Conservation (phyloP, 1,140 invertebrate species). For the Tetramorium simillimum region DNA sequence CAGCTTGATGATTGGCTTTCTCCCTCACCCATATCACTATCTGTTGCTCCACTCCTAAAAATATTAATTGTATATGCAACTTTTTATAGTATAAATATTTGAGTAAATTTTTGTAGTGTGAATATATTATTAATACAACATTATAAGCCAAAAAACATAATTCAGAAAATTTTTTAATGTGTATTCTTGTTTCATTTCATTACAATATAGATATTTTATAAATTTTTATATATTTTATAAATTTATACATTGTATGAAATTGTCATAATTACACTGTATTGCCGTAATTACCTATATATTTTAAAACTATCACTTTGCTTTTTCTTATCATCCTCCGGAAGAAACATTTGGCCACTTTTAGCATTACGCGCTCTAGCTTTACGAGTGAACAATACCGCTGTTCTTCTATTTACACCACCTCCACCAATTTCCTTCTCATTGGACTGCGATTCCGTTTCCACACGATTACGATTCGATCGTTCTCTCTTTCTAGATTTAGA, state of each 20-base stretch:
- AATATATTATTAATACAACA: background rate
- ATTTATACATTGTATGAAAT: slow-evolving; percentile 1
- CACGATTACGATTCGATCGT: slow-evolving; percentile 77
- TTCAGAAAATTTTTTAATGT: background rate
- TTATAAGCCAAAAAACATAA: background rate
- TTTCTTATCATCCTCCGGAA: slow-evolving; percentile 78
- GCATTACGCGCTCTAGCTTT: slow-evolving; percentile 88
- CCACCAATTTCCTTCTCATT: slow-evolving; percentile 79
- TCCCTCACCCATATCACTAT: slow-evolving; percentile 83
- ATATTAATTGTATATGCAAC: background rate
- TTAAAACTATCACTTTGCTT: slow-evolving; percentile 87
- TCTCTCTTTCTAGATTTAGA: slow-evolving; percentile 78
- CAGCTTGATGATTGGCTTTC: slow-evolving; percentile 84
- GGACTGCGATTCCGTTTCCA: slow-evolving; percentile 76
- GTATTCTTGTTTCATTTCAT: background rate
- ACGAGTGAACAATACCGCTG: slow-evolving; percentile 93
- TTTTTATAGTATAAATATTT: background rate
- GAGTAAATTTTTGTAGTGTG: background rate
- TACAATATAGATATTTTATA: background rate
- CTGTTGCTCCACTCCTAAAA: slow-evolving; percentile 80
- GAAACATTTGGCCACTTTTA: slow-evolving; percentile 77
- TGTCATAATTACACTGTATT: background rate
- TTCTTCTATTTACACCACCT: slow-evolving; percentile 91
- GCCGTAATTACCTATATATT: slow-evolving; percentile 83
- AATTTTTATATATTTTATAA: background rate